phyloP scores from a whole-genome alignment of 2,113 vertebrate genomes.

The Notarius quadriscutis region DNA sequence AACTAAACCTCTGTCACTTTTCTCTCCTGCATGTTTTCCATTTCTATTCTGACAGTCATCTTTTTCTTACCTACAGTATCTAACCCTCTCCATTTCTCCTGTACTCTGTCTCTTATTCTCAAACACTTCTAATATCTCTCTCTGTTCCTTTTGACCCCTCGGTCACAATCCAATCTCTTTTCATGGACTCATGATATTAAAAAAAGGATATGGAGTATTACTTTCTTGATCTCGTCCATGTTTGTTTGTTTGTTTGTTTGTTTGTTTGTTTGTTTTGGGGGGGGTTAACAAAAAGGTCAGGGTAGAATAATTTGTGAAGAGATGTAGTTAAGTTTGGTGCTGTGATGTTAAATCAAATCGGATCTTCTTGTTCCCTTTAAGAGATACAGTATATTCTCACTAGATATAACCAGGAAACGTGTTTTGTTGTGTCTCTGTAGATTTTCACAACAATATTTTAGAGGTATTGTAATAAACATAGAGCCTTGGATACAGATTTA shows the following conservation, averaged over 20 bases:
- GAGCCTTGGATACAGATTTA: too few relatives aligned
- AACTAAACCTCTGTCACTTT: neutral
- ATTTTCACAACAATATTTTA: neutral
- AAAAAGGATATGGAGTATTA: neutral
- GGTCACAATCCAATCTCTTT: neutral
- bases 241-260: too few relatives aligned
- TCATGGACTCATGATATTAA: neutral
- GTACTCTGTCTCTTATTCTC: neutral
- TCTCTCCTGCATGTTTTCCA: neutral
- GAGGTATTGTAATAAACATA: too few relatives aligned
- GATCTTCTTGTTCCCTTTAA: too few relatives aligned
- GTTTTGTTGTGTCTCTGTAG: neutral
- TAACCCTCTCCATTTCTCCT: neutral
- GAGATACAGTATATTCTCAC: too few relatives aligned
- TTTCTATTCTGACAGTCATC: conserved; percentile 8
- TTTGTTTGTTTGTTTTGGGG: too few relatives aligned
- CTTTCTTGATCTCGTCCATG: neutral
- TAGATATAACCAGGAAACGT: neutral
- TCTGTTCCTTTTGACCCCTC: conserved; percentile 37
- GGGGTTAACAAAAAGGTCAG: neutral
- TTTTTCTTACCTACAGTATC: conserved; percentile 30
- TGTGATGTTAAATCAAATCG: too few relatives aligned
- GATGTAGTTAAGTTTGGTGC: too few relatives aligned
- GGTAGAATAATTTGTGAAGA: neutral
- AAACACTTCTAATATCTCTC: neutral